Percentiles rank a stretch among this genome's conserved stretches.
These are phyloP conservation scores for Fregata magnificens DNA, from an alignment of 2,113 vertebrate genomes.

Conservation along the genomic window DNA sequence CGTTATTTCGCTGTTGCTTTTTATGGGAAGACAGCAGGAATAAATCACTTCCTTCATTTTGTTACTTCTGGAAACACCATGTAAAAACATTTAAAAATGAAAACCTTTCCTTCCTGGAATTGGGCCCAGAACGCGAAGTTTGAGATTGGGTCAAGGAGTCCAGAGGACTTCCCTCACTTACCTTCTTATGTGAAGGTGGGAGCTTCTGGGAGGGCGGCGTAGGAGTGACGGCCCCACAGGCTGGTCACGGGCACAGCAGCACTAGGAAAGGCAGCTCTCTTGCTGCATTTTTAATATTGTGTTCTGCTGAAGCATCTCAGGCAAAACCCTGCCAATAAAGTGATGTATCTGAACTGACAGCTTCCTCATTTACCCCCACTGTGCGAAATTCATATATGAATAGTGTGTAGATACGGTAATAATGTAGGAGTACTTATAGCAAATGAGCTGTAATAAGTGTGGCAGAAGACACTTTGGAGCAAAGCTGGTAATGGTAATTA, in stretches of 20 bases:
- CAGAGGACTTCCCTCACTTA: background rate
- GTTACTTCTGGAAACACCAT: background rate
- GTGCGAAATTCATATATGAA: background rate
- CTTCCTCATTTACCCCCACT: background rate
- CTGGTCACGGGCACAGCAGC: background rate
- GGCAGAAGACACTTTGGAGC: background rate
- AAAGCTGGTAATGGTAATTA: background rate
- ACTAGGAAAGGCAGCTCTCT: background rate
- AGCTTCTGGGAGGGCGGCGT: background rate
- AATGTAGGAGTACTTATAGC: background rate
- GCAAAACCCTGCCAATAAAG: background rate
- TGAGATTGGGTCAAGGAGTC: background rate
- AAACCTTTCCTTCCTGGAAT: background rate
- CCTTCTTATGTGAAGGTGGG: fast-evolving
- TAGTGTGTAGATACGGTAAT: background rate
- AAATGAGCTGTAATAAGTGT: background rate
- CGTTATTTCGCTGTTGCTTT: background rate
- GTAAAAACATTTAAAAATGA: background rate
- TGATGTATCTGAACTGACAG: background rate
- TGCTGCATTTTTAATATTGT: background rate
- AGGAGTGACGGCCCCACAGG: fast-evolving
- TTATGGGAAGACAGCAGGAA: background rate
- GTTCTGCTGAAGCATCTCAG: background rate
- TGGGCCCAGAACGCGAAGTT: background rate
- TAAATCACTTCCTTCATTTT: background rate